Conservation (phyloP, 2,113 vertebrate species). For the Eretmodus cyanostictus region DNA sequence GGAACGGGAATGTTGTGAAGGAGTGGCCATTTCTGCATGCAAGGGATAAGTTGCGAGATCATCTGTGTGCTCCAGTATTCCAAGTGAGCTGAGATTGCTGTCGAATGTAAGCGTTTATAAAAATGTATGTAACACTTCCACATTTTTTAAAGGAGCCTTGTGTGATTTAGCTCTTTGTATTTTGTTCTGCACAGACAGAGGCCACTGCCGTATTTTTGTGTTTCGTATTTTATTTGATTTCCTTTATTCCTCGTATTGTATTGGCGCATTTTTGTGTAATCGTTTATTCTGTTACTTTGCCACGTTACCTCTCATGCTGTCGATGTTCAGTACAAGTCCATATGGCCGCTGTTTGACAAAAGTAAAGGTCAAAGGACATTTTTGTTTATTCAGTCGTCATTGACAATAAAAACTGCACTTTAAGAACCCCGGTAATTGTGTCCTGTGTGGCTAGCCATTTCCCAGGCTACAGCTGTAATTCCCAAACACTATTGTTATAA, state of each 20-base stretch:
- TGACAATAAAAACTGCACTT: neutral
- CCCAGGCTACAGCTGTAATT: no score
- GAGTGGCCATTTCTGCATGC: neutral
- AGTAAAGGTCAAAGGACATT: neutral
- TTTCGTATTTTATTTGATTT: fast-evolving
- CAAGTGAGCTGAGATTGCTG: neutral
- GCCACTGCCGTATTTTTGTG: neutral
- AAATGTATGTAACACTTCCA: neutral
- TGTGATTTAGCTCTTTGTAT: neutral
- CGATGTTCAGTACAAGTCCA: neutral
- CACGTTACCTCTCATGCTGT: neutral
- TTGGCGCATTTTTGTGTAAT: neutral
- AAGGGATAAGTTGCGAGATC: neutral
- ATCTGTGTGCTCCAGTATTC: neutral
- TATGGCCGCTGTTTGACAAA: neutral
- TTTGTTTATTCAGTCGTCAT: neutral
- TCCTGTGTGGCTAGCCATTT: neutral
- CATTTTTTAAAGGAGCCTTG: neutral
- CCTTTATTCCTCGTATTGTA: neutral
- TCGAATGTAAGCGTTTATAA: neutral
- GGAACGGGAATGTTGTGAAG: neutral
- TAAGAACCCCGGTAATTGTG: neutral
- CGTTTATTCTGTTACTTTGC: neutral
- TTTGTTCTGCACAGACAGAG: neutral
- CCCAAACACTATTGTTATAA: neutral